phyloP scores from a whole-genome alignment of 2,797 vertebrate species.

The Epinephelus malabaricus region DNA sequence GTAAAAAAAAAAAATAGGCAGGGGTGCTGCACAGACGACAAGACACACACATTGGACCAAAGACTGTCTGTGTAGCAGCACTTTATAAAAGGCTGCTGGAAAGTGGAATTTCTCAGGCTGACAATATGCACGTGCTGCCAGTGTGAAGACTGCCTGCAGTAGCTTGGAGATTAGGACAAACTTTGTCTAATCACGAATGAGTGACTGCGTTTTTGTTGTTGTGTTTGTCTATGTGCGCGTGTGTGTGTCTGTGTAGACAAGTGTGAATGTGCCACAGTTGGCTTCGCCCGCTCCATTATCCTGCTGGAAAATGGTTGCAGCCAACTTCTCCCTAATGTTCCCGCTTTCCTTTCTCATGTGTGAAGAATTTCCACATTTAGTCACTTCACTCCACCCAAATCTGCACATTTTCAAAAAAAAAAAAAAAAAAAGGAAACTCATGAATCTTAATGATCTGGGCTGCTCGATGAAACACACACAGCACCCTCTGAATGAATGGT shows the following conservation, averaged over 20 bases:
- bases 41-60: constrained; percentile 16
- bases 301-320: constrained; percentile 28
- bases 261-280: constrained; percentile 29
- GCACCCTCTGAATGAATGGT: constrained; percentile 4
- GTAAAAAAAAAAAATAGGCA: constrained; percentile 76
- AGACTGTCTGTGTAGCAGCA: not conserved
- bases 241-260: not conserved
- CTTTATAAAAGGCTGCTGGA: constrained; percentile 5
- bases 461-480: constrained; percentile 25
- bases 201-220: constrained; percentile 7
- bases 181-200: constrained; percentile 5
- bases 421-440: not conserved
- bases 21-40: constrained; percentile 61
- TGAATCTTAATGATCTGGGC: constrained; percentile 2
- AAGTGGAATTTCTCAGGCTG: constrained; percentile 6
- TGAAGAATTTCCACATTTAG: constrained; percentile 12
- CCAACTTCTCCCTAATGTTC: constrained; percentile 8
- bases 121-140: not conserved
- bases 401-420: constrained; percentile 16
- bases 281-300: constrained; percentile 42
- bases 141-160: constrained; percentile 9
- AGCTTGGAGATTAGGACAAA: not conserved
- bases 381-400: constrained; percentile 23
- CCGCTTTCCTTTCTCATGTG: constrained; percentile 4
- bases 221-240: not conserved